These are phyloP conservation scores for Planiliza haematocheilus DNA, from an alignment of 2,113 vertebrate genomes.

Conservation along the genomic window DNA sequence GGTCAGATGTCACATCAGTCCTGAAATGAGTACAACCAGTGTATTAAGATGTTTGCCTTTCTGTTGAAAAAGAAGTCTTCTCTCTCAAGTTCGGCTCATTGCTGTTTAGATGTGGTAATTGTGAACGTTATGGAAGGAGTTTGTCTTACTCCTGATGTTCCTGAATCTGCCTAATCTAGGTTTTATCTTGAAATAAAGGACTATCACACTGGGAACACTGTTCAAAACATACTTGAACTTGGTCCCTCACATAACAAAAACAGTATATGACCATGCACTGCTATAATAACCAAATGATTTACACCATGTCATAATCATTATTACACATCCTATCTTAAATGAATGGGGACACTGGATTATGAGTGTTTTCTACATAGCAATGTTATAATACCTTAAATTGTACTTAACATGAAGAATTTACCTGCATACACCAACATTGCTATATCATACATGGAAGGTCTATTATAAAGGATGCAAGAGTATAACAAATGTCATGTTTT, in stretches of 20 bases:
- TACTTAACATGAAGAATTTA: background rate
- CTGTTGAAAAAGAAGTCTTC: background rate
- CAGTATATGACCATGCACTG: background rate
- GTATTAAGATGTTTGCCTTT: background rate
- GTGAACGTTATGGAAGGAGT: background rate
- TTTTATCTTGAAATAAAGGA: background rate
- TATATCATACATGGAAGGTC: no score
- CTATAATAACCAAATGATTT: constrained; percentile 16
- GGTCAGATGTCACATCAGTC: background rate
- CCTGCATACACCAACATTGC: background rate
- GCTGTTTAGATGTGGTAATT: background rate
- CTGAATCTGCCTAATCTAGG: background rate
- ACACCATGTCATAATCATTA: background rate
- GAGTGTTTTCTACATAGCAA: background rate
- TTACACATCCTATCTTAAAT: no score
- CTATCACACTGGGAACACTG: background rate
- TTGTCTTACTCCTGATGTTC: background rate
- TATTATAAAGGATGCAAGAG: background rate
- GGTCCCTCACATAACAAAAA: background rate
- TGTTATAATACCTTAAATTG: background rate
- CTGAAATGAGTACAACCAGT: background rate
- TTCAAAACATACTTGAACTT: background rate
- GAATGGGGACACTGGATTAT: background rate
- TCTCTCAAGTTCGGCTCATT: background rate
- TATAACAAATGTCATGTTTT: background rate